Evolutionary conservation across 2,113 vertebrate genomes (phyloP), one percentile per base, ranked within the genome.

Genomic region (Oncorhynchus tshawytscha): DNA sequence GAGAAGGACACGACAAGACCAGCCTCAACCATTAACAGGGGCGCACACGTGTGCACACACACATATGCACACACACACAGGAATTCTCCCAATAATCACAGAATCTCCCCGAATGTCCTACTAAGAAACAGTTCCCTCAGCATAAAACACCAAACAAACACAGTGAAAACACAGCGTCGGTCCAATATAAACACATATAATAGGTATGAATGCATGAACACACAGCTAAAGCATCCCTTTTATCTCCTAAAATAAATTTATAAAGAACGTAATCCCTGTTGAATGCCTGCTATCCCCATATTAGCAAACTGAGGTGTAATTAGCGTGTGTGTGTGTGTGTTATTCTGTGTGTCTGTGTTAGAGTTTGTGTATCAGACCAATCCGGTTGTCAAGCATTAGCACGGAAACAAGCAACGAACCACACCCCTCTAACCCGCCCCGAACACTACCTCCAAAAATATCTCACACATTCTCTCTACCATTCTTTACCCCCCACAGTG

Each of bases 1-100:
- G 84, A 87, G 71, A 83, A 86, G 87, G 87, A 91, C 92, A 88
- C 67, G 70, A 88, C 84, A 90, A 88, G 87, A 86, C 87, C 83
- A 89, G 86, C 86, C 84, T 54, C 60, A 68, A 68, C 83, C 82
- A 88, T 90, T 91, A 90, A 87, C 70, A 76, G 80, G 81, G 78
- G 74, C 72, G 82, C 76, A 4, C 34, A 31, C 31, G 31, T 31
- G 31, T 1, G 31, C 31, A 27, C 27, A 29, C 29, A 29, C 29
- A 29, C 29, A 29, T 4, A 29, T 4, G 4, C 29, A 4, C 62
- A 85, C 73, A 76, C 77, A 70, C 71, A 72, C 57, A 79, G 79
- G 70, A 59, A 79, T 74, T 78, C 39, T 45, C 39, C 65, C 3
- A 72, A 69, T 64, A 66, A 76, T 34, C 7, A 67, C 66, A 15